Evolutionary conservation across 30 jellyfish, hydroid and myxozoan genomes (phyloP), one percentile per base, ranked within the genome.

Genomic region (Mastigias papua): DNA sequence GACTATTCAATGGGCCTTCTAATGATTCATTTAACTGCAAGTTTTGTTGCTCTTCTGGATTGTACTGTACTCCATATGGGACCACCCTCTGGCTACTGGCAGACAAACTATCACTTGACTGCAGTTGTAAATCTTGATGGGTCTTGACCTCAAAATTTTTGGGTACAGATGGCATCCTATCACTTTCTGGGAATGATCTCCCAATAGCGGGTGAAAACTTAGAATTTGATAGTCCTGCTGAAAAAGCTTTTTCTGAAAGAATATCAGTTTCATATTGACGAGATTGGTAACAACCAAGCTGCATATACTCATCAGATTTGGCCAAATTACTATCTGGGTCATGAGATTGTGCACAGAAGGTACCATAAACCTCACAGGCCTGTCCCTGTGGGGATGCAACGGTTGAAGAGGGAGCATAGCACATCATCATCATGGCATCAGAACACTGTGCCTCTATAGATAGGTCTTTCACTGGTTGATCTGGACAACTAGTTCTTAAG

Each of bases 361-460:
- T 67, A 1, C 34, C 62, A 70, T 48, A 82, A 28, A 31, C 29
- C 19, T 67, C 84, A 33, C 33, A 29, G 25, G 20, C 9, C 29
- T 57, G 82, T 15, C 81, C 73, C 30, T 82, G 66, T 33, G 91
- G 91, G 7, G 91, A 67, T 16, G 78, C 15, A 23, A 82, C 48
- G 42, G 68, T 42, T 25, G 91, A 67, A 6, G 84, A 26, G 13
- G 91, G 84, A 10, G 91, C 23, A 50, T 16, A 82, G 22, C 46
- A 9, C 19, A 42, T 82, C 42, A 26, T 42, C 42, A 51, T 68
- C 31, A 68, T 82, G 21, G 50, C 91, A 51, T 66, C 68, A 80
- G 78, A 82, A 35, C 84, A 84, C 11, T 84, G 78, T 3, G 91
- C n/a, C n/a, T n/a, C n/a, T n/a, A n/a, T n/a, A 63, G 49, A 66